Conservation (phyloP, 2,888 invertebrate species). For the Tiliacea citrago region DNA sequence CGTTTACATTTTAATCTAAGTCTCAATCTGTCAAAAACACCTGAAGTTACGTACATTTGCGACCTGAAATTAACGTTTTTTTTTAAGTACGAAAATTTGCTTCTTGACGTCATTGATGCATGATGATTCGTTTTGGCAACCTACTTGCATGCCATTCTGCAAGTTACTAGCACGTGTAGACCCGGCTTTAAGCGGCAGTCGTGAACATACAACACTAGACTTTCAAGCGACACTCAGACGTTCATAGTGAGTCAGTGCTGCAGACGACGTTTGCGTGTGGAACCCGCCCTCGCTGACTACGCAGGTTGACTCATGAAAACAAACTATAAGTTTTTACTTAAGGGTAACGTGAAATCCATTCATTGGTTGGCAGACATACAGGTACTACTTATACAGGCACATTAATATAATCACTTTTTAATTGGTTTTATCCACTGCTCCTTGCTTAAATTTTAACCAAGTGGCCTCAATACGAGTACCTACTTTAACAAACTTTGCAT, state of each 20-base stretch:
- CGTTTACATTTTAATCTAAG: background rate
- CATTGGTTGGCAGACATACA: background rate
- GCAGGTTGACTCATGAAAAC: slow-evolving; percentile 31
- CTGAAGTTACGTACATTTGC: background rate
- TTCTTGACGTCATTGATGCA: background rate
- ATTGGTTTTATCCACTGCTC: background rate
- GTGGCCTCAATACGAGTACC: background rate
- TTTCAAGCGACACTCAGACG: slow-evolving; percentile 20
- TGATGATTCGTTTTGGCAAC: background rate
- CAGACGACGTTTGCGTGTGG: slow-evolving; percentile 26
- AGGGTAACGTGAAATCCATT: background rate
- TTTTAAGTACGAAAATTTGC: background rate
- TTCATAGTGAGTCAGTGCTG: slow-evolving; percentile 33
- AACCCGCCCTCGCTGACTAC: background rate
- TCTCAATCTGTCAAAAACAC: background rate
- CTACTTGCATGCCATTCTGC: background rate
- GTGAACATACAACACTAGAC: slow-evolving; percentile 15
- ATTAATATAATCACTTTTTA: background rate
- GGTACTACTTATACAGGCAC: background rate
- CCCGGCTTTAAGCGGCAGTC: background rate
- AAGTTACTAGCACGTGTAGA: background rate
- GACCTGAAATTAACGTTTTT: background rate
- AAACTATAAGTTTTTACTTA: slow-evolving; percentile 9
- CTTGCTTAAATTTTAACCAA: background rate
- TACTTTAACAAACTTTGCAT: background rate